Conservation (phyloP, 2,113 vertebrate species). For the Zapus hudsonius region DNA sequence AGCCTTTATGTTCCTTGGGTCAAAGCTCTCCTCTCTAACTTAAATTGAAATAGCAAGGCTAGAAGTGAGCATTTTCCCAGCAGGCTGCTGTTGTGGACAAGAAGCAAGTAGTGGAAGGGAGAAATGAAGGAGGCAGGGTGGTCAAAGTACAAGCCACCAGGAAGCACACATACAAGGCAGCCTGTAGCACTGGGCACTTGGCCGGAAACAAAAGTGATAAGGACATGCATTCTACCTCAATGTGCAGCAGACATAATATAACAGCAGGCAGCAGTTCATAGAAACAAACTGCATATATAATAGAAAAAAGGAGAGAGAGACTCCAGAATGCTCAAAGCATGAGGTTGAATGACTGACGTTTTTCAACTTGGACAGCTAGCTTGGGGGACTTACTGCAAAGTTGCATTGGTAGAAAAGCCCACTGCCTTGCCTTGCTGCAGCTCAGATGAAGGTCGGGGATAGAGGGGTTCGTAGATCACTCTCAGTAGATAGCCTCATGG, state of each 20-base stretch:
- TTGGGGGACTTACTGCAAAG: not conserved
- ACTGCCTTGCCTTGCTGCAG: too few relatives aligned
- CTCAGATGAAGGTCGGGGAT: not conserved
- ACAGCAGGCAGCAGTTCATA: not conserved
- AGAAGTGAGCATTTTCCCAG: not conserved
- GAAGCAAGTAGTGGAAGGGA: not conserved
- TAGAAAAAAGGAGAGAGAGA: not conserved
- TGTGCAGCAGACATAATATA: not conserved
- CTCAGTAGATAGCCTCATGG: not conserved
- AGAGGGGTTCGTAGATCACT: not conserved
- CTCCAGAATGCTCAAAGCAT: rapidly evolving
- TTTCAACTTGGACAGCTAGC: not conserved
- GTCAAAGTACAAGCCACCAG: not conserved
- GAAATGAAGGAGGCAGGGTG: not conserved
- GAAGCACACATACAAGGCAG: rapidly evolving
- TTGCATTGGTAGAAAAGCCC: not conserved
- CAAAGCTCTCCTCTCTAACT: not conserved
- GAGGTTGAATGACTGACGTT: not conserved
- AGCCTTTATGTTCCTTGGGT: not conserved
- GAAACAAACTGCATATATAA: not conserved
- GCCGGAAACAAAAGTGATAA: not conserved
- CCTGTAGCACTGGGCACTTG: not conserved
- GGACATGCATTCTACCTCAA: not conserved
- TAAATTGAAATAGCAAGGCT: not conserved
- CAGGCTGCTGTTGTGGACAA: not conserved